Conservation (phyloP, 2,888 invertebrate species). For the Chalcosyrphus nemorum region DNA sequence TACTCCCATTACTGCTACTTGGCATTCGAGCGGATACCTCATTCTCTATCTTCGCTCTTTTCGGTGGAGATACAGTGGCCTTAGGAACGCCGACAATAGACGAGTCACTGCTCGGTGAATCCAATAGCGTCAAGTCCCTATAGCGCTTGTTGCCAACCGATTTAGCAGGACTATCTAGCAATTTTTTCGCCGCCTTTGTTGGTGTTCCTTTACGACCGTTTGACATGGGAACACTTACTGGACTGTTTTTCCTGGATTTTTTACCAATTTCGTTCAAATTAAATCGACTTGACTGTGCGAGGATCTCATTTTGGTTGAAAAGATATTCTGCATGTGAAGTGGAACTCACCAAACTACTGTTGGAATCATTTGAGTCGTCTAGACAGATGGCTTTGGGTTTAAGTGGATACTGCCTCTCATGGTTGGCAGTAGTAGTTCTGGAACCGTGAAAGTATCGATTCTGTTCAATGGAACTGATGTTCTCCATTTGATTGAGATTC, state of each 20-base stretch:
- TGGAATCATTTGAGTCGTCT: conserved; percentile 75
- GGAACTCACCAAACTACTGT: conserved; percentile 76
- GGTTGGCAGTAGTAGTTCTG: no score
- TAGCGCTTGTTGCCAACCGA: conserved; percentile 54
- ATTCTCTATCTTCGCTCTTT: conserved; percentile 77
- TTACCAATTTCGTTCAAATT: conserved; percentile 79
- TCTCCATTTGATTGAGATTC: conserved; percentile 80
- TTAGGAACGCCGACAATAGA: conserved; percentile 40
- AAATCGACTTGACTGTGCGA: conserved; percentile 81
- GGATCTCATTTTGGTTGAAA: conserved; percentile 81
- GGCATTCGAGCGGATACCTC: conserved; percentile 52
- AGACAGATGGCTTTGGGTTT: conserved; percentile 53
- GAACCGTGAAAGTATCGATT: conserved; percentile 79
- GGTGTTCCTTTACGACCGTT: conserved; percentile 8
- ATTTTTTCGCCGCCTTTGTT: conserved; percentile 31
- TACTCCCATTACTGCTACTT: conserved; percentile 58
- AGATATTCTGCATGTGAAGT: conserved; percentile 76
- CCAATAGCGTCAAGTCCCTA: conserved; percentile 62
- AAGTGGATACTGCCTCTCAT: neutral
- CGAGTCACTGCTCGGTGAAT: conserved; percentile 49
- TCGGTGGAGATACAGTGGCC: conserved; percentile 79
- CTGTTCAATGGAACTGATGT: conserved; percentile 80
- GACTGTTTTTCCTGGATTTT: conserved; percentile 74
- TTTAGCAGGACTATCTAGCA: conserved; percentile 39
- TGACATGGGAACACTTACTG: conserved; percentile 14